These are phyloP conservation scores for Marronus borbonicus DNA, from an alignment of 2,888 invertebrate genomes.

Conservation along the genomic window DNA sequence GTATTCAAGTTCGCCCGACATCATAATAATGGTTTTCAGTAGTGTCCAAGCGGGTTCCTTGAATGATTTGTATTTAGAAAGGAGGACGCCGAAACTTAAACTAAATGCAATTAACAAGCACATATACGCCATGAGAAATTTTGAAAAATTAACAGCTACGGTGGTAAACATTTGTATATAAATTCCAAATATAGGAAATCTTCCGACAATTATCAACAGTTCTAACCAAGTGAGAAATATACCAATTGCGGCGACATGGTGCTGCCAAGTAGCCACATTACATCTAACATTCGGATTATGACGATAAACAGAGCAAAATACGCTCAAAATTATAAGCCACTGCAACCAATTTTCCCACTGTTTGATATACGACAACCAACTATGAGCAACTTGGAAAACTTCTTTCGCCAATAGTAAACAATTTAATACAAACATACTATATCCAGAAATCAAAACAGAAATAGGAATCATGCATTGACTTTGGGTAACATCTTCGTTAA, in stretches of 20 bases:
- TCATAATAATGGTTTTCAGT: slow-evolving; percentile 89
- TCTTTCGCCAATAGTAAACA: slow-evolving; percentile 80
- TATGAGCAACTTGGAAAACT: slow-evolving; percentile 84
- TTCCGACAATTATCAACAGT: slow-evolving; percentile 87
- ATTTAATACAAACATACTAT: slow-evolving; percentile 78
- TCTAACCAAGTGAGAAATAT: slow-evolving; percentile 88
- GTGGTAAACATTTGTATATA: slow-evolving; percentile 93
- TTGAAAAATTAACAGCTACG: slow-evolving; percentile 86
- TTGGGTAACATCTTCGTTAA: not conserved
- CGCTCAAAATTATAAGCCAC: slow-evolving; percentile 82
- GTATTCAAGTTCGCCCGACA: slow-evolving; percentile 90
- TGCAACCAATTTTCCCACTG: slow-evolving; percentile 92
- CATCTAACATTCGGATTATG: slow-evolving; percentile 59
- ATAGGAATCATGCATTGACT: slow-evolving; percentile 61
- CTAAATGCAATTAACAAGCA: slow-evolving; percentile 87
- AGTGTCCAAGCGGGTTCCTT: slow-evolving; percentile 76
- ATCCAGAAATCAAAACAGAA: slow-evolving; percentile 69
- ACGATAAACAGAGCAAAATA: slow-evolving; percentile 78
- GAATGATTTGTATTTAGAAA: slow-evolving; percentile 84
- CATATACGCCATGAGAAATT: slow-evolving; percentile 85
- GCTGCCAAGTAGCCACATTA: slow-evolving; percentile 77
- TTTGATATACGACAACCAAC: slow-evolving; percentile 80
- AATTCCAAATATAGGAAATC: slow-evolving; percentile 89
- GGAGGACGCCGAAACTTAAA: slow-evolving; percentile 86
- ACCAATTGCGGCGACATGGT: slow-evolving; percentile 85